A percentile compares a stretch with the other conserved stretches of the same genome.
Conservation (phyloP, 2,797 vertebrate genomes). For the Helostoma temminkii region DNA sequence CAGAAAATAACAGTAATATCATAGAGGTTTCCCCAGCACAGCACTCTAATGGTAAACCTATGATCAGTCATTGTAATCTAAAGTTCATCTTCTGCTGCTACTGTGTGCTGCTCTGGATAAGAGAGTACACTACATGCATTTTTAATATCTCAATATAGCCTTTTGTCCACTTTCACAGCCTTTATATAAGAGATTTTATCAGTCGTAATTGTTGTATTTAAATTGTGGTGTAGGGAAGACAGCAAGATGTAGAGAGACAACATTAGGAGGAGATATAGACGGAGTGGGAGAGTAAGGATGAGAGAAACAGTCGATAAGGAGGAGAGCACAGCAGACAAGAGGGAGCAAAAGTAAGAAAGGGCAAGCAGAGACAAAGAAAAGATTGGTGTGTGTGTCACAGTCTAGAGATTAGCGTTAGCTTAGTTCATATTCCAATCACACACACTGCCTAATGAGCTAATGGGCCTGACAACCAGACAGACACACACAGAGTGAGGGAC, state of each 20-base stretch:
- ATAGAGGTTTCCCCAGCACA: slow-evolving; percentile 13
- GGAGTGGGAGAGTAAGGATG: slow-evolving; percentile 8
- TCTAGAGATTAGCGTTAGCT: slow-evolving; percentile 66
- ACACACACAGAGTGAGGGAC: slow-evolving; percentile 72
- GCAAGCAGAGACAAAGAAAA: slow-evolving; percentile 62
- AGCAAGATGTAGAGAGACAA: slow-evolving; percentile 5
- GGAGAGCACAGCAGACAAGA: slow-evolving; percentile 29
- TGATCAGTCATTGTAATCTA: slow-evolving; percentile 34
- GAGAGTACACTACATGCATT: slow-evolving; percentile 29
- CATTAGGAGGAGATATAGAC: slow-evolving; percentile 12
- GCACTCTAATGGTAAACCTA: neutral
- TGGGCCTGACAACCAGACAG: slow-evolving; percentile 77
- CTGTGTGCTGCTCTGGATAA: slow-evolving; percentile 21
- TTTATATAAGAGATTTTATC: slow-evolving; percentile 46
- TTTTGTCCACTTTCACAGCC: slow-evolving; percentile 52
- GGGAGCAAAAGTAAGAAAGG: slow-evolving; percentile 50
- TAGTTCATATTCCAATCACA: slow-evolving; percentile 82
- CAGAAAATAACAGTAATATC: slow-evolving; percentile 46
- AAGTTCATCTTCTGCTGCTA: slow-evolving; percentile 24
- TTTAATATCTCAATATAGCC: slow-evolving; percentile 48
- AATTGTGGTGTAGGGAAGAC: slow-evolving; percentile 33
- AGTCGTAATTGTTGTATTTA: slow-evolving; percentile 41
- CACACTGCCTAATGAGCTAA: slow-evolving; percentile 78
- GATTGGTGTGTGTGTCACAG: slow-evolving; percentile 60
- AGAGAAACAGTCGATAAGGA: slow-evolving; percentile 21